Base-by-base conservation (phyloP, 2,888 invertebrate genomes). In the Drosophila phalerata region DNA sequence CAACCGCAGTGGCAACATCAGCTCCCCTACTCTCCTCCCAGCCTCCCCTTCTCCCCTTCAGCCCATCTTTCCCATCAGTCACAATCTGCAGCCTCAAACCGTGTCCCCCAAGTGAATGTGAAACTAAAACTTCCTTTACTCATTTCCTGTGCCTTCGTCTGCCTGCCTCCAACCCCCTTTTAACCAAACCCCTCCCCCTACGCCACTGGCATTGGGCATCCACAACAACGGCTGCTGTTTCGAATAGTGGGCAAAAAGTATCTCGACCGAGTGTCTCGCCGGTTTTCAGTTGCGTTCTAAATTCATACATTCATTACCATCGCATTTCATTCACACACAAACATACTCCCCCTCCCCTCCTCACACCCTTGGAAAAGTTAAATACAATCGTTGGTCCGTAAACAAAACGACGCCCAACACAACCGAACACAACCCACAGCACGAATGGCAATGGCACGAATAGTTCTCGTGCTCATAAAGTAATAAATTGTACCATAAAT, bases 111-210 rank as follows among this genome's bases (percentile, higher is more conserved):
- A 57, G 71, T 81, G 81, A 81, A 88, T 87, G 78, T 85, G 88
- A 87, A 89, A 89, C 89, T 89, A 90, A 90, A 90, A 89, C 90
- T 90, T 90, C 89, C 90, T 90, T 73, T 85, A 77, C 90, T 89
- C 90, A 90, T 89, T 90, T 89, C 90, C 89, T 87, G 85, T 11
- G 57, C 52, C 55, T n/a, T n/a, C 2, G 42, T 42, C n/a, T 15
- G 10, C 1, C n/a, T n/a, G n/a, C n/a, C n/a, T n/a, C 13, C 8
- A 1, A 0, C n/a, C 13, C 5, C 1, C 0, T 11, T 15, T 37
- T 37, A 37, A 1, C 1, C 17, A 6, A 8, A 8, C 25, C 22
- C 32, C 13, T 2, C 2, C 5, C 28, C 15, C 10, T 34, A 42
- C 42, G 28, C 37, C 43, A 9, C 30, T 45, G 47, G 37, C 37